Base-by-base conservation (phyloP, 1,140 invertebrate species). In the Ceratoteleas bidentatus region DNA sequence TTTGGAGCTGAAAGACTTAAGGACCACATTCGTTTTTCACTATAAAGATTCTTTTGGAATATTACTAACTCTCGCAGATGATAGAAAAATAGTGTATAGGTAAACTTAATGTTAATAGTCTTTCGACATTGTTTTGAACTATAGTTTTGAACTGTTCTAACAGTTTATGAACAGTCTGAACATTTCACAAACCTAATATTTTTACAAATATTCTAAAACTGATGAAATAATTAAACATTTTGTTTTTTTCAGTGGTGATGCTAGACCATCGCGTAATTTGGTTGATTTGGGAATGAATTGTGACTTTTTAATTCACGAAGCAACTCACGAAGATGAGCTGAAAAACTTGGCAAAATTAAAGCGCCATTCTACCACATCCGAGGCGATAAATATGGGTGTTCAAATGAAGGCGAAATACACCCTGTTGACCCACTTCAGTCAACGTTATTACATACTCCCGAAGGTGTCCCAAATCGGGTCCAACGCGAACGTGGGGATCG, bases 341-440 rank as follows among this genome's bases (percentile, higher is more conserved):
- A 91, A 93, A 16, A 90, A 93, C 0, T 96, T 98, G 87, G 98
- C 98, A 0, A 91, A 91, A 14, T 80, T 92, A 0, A 99, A 99
- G 92, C 94, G 94, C 86, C 98, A 99, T 91, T 97, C 96, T 11
- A 98, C 97, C 0, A 96, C 96, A 0, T 96, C 96, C 0, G 94
- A 99, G 92, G 98, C 98, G 0, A 96, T 99, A 11, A 92, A 95
- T 45, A 92, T 96, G 34, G 98, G 97, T 0, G 87, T 93, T 9
- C 88, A 92, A 50, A 99, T 99, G 98, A 91, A 94, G 11, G 97
- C 98, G 0, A 94, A 95, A 81, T 95, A 96, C 88, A 97, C 94
- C 0, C 89, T 99, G n/a, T 92, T 99, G 0, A 99, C 97, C 6
- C 99, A 99, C 92, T 99, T 99, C 89, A 99, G 97, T 90, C 98